Evolutionary conservation across 2,888 invertebrate genomes (phyloP).

Genomic region (Palloptera scutellata): DNA sequence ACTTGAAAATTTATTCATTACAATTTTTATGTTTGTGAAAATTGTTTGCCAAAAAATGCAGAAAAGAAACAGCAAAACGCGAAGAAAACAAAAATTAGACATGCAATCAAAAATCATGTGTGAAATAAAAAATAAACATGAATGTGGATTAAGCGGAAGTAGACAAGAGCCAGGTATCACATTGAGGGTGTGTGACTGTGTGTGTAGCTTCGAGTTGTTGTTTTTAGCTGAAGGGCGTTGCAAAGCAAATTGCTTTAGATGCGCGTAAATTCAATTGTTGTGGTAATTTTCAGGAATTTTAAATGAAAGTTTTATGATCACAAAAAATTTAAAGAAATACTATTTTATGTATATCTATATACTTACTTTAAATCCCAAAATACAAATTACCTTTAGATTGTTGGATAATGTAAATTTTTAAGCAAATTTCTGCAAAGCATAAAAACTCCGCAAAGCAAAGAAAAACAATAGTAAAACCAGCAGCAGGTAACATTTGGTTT

Average conservation of each 20-base stretch:
- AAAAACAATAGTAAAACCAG: too few relatives aligned
- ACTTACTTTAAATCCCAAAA: too few relatives aligned
- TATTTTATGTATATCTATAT: too few relatives aligned
- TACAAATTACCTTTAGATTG: too few relatives aligned
- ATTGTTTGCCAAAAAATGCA: not conserved
- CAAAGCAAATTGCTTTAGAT: constrained; percentile 23
- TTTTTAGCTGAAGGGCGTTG: constrained; percentile 1
- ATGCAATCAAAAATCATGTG: constrained; percentile 60
- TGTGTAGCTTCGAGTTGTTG: constrained; percentile 18
- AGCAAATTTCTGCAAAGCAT: too few relatives aligned
- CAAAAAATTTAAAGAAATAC: too few relatives aligned
- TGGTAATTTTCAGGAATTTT: constrained; percentile 30
- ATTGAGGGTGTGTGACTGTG: constrained; percentile 1
- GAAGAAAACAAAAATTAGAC: constrained; percentile 45
- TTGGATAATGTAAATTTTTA: too few relatives aligned
- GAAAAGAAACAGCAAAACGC: constrained; percentile 9
- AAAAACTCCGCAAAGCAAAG: too few relatives aligned
- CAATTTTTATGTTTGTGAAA: constrained; percentile 44
- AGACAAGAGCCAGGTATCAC: constrained; percentile 4
- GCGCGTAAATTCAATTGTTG: constrained; percentile 32
- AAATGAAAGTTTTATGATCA: constrained; percentile 12
- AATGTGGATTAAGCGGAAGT: not conserved
- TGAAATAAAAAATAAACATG: constrained; percentile 49
- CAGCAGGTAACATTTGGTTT: too few relatives aligned
- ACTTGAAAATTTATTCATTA: constrained; percentile 57